These are phyloP conservation scores for Erinaceus europaeus DNA, from an alignment of 2,113 vertebrate species.

Conservation along the genomic window DNA sequence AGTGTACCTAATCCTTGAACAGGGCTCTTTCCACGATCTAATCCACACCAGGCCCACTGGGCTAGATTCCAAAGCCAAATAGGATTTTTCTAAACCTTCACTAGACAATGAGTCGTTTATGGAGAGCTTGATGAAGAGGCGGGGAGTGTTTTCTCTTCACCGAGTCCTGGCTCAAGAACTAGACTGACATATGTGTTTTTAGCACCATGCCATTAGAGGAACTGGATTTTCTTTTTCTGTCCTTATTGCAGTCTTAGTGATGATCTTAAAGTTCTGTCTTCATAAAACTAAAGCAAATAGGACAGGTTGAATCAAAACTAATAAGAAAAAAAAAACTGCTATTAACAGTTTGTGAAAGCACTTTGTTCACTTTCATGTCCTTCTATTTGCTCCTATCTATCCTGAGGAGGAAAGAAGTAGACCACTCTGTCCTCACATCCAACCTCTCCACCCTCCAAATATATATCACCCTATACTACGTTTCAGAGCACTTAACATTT, in stretches of 20 bases:
- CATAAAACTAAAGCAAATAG: not conserved
- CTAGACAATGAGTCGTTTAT: not conserved
- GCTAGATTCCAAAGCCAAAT: not conserved
- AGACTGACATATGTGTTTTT: not conserved
- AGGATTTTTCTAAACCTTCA: not conserved
- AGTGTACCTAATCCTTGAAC: not conserved
- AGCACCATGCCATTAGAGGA: not conserved
- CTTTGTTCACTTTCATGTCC: not conserved
- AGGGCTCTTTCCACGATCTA: not conserved
- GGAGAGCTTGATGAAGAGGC: not conserved
- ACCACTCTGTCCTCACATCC: too few species aligned
- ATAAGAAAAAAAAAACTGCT: not conserved
- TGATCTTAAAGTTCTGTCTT: constrained; percentile 10
- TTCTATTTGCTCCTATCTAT: not conserved
- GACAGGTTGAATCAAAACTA: constrained; percentile 1
- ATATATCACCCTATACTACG: not conserved
- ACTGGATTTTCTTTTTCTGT: not conserved
- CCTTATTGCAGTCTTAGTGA: not conserved
- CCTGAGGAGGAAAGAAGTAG: fast-evolving
- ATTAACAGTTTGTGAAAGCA: not conserved
- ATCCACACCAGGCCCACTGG: not conserved
- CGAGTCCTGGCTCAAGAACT: not conserved
- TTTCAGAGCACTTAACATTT: not conserved
- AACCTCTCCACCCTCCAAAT: too few species aligned
- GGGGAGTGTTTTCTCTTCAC: not conserved